Evolutionary conservation across 2,797 vertebrate species (phyloP).

Genomic region (Hyperoplus immaculatus): DNA sequence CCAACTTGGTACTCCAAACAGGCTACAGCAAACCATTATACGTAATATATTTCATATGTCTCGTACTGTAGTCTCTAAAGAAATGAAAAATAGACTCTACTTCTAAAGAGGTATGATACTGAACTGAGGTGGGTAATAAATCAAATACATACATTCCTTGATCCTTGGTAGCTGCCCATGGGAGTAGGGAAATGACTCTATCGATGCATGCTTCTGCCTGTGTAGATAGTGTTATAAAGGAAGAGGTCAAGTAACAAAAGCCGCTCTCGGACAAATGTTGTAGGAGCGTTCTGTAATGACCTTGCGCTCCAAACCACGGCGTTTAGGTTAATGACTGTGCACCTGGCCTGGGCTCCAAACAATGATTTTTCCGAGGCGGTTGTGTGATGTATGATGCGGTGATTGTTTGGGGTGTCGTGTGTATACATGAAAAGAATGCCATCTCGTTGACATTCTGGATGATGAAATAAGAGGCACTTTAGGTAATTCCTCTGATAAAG

Average conservation of each 20-base stretch:
- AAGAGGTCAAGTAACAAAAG: conserved; percentile 78
- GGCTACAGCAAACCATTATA: neutral
- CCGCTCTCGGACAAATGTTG: conserved; percentile 65
- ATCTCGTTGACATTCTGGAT: conserved; percentile 91
- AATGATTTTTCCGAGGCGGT: conserved; percentile 88
- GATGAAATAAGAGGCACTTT: conserved; percentile 99
- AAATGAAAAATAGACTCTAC: neutral
- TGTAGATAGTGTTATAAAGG: conserved; percentile 72
- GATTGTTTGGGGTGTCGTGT: conserved; percentile 84
- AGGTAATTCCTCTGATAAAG: conserved; percentile 97
- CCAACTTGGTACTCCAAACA: neutral
- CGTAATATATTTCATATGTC: neutral
- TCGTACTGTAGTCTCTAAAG: neutral
- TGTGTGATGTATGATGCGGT: conserved; percentile 91
- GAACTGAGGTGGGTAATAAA: conserved; percentile 29
- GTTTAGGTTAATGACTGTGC: conserved; percentile 88
- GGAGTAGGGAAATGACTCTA: conserved; percentile 71
- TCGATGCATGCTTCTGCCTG: conserved; percentile 75
- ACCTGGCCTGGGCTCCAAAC: conserved; percentile 86
- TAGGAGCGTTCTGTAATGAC: conserved; percentile 70
- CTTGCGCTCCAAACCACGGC: conserved; percentile 67
- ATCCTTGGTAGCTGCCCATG: conserved; percentile 44
- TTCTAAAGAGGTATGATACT: conserved; percentile 16
- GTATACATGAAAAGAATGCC: conserved; percentile 95
- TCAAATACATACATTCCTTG: conserved; percentile 50